Evolutionary conservation across 2,797 vertebrate genomes (phyloP).

Genomic region (Dryobates pubescens): DNA sequence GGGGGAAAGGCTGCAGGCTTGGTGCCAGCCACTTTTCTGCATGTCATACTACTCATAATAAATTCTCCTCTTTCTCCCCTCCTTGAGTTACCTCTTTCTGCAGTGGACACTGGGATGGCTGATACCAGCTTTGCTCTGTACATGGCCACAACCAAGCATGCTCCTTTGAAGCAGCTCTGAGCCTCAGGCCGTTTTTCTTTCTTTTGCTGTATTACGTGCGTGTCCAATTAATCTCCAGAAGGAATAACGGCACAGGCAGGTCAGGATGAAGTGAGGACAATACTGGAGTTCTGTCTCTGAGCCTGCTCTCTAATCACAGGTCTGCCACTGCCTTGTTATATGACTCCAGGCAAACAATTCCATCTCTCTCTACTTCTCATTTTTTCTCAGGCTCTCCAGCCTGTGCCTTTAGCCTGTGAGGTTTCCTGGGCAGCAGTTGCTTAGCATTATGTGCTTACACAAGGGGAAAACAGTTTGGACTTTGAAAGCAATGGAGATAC

Average conservation of each 20-base stretch:
- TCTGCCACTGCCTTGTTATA: constrained; percentile 3
- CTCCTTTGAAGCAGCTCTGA: not conserved
- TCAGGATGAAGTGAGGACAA: not conserved
- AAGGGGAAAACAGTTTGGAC: not conserved
- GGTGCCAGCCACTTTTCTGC: not conserved
- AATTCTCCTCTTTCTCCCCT: not conserved
- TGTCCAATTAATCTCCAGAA: constrained; percentile 5
- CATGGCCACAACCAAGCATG: not conserved
- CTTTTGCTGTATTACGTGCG: not conserved
- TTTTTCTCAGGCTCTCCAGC: not conserved
- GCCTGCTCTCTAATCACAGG: constrained; percentile 20
- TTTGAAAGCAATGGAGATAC: not conserved
- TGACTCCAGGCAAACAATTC: constrained; percentile 1
- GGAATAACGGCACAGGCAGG: not conserved
- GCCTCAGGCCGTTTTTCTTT: not conserved
- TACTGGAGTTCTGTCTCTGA: not conserved
- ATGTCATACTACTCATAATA: not conserved
- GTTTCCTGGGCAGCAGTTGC: constrained; percentile 22
- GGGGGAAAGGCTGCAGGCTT: not conserved
- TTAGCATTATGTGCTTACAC: not conserved
- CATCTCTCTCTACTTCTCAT: constrained; percentile 6
- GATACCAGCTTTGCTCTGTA: not conserved
- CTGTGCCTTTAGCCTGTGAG: not conserved
- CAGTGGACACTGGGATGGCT: not conserved
- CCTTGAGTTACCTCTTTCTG: not conserved